Evolutionary conservation across 2,797 vertebrate species (phyloP), one percentile per base, ranked within the genome.

Genomic region (Heterohyrax brucei): DNA sequence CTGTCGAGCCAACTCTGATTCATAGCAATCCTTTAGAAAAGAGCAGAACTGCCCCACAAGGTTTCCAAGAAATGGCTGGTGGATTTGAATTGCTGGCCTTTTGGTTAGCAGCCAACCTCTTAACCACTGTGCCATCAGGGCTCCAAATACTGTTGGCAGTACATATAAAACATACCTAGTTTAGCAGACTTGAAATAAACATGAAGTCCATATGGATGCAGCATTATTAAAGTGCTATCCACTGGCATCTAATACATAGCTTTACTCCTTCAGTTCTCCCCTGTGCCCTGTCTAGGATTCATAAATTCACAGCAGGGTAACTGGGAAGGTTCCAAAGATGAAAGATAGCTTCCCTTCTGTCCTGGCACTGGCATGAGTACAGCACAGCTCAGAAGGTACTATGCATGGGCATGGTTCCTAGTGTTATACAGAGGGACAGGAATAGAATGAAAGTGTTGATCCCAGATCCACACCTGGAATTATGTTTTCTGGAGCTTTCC

Each of bases 111-210:
- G 53, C 53, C 53, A 56, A 56, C 13, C 53, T 56, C 53, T 56
- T 16, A 56, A 56, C 2, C 53, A 56, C 53, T 56, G 2, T 56
- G 53, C 53, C 53, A 56, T 13, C 53, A 56, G 53, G 53, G 53
- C 12, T 56, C 53, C 53, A 56, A 16, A 22, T 2, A 3, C 0
- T 84, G 39, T 50, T 76, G 76, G 13, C 22, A 14, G 9, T 61
- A 12, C 59, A 73, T 48, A 93, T 5, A 93, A 77, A 94, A 50
- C 30, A 77, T 6, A 61, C 10, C 68, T 48, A 89, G 48, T 21
- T 77, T 76, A 93, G 50, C 2, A 91, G 46, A 70, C 28, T 22
- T 70, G 39, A 87, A 82, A 77, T 77, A 87, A 76, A 92, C n/a
- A 62, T 85, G 21, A 92, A 93, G 33, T 33, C 72, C 39, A 2